Base-by-base conservation (phyloP, 2,797 vertebrate species). In the Distichodus sexfasciatus region DNA sequence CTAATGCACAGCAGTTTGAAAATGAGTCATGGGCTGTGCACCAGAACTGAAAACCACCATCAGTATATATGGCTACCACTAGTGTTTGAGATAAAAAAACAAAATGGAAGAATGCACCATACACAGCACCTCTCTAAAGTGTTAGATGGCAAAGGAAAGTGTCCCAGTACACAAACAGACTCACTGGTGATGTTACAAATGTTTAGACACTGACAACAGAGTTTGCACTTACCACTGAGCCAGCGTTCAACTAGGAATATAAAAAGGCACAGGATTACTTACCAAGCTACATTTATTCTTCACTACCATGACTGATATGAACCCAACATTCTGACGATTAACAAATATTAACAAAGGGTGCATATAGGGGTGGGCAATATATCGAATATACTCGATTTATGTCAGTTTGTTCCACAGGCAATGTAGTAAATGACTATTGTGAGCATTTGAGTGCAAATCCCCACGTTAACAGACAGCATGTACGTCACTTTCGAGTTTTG, bases 221-320 rank as follows among this genome's bases (percentile, higher is more conserved):
- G 19, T 61, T 66, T 38, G 26, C 62, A 84, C 82, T 82, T 78
- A 87, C 88, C 85, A 84, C 59, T 59, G 82, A 74, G 69, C 76
- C 75, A 71, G 53, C 1, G 68, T 62, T 76, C 31, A 75, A 77
- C 89, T 91, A 79, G 74, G 38, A 63, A 71, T 73, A 83, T 55
- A 83, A 65, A 85, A 12, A 69, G 66, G 81, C 58, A 59, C 40
- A 63, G 4, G 46, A 43, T 80, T 78, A 80, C 64, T 17, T 79
- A 64, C 66, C 66, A 65, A 78, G 41, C 69, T 12, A 6, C 5
- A 50, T 24, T 36, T n/a, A 58, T 3, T 59, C 8, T 46, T 67
- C 11, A 54, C 40, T 17, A 40, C 40, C 48, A 50, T 64, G 8
- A n/a, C 41, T 23, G n/a, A n/a, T n/a, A n/a, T n/a, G n/a, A n/a